phyloP scores from a whole-genome alignment of 2,797 vertebrate genomes.

The Sciurus carolinensis region DNA sequence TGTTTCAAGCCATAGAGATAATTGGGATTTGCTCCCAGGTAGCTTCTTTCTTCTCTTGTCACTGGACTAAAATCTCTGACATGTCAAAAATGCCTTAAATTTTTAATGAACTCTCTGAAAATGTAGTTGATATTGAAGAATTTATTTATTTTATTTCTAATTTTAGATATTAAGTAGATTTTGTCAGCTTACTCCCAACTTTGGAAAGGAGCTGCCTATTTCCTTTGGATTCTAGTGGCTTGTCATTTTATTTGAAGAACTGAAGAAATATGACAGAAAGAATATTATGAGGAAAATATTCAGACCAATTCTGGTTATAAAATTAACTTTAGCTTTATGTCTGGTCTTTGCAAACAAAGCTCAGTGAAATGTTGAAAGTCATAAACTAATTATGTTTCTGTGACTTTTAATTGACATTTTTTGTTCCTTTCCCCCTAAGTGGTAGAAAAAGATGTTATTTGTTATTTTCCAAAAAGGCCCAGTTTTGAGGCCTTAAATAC shows the following conservation, averaged over 20 bases:
- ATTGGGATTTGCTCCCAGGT: conserved; percentile 75
- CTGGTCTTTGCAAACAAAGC: conserved; percentile 69
- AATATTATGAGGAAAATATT: conserved; percentile 53
- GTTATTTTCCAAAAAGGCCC: conserved; percentile 71
- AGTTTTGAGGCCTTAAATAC: conserved; percentile 83
- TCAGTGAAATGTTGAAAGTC: conserved; percentile 52
- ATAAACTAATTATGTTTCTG: conserved; percentile 69
- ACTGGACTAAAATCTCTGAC: conserved; percentile 70
- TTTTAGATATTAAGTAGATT: conserved; percentile 81
- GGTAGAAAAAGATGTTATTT: conserved; percentile 63
- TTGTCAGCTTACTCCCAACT: conserved; percentile 77
- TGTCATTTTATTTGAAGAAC: conserved; percentile 71
- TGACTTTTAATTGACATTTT: conserved; percentile 77
- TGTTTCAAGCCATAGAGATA: conserved; percentile 80
- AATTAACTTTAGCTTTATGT: conserved; percentile 72
- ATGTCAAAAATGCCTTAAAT: conserved; percentile 87
- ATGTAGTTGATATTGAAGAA: conserved; percentile 72
- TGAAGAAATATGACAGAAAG: conserved; percentile 59
- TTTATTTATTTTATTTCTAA: conserved; percentile 84
- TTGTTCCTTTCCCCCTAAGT: conserved; percentile 57
- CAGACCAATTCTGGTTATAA: conserved; percentile 42
- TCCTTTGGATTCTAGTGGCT: conserved; percentile 75
- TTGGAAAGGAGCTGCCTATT: conserved; percentile 72
- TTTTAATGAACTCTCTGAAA: conserved; percentile 85
- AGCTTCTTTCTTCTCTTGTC: conserved; percentile 74